Evolutionary conservation across 2,888 invertebrate genomes (phyloP).

Genomic region (Epistrophella euchroma): DNA sequence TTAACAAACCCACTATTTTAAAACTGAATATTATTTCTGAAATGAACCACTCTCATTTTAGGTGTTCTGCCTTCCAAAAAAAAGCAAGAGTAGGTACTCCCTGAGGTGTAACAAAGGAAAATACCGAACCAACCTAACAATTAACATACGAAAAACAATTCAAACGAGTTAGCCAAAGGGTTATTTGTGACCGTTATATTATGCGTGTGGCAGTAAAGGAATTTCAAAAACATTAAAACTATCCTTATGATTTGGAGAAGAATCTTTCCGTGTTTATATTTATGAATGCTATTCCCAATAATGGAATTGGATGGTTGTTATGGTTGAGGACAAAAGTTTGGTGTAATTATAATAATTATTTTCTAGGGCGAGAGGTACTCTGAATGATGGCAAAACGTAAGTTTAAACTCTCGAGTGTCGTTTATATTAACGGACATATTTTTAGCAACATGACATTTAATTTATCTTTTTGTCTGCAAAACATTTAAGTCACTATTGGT

Average conservation of each 20-base stretch:
- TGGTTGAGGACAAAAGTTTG: background rate
- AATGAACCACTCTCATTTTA: conserved; percentile 17
- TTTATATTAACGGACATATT: background rate
- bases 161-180: background rate
- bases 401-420: conserved; percentile 1
- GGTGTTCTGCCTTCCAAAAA: background rate
- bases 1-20: conserved; percentile 1
- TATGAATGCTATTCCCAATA: background rate
- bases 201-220: background rate
- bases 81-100: background rate
- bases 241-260: conserved; percentile 20
- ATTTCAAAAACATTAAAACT: conserved; percentile 1
- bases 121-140: conserved; percentile 21
- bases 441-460: background rate
- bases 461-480: background rate
- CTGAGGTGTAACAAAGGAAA: conserved; percentile 31
- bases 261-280: background rate
- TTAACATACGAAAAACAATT: background rate
- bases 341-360: conserved; percentile 40
- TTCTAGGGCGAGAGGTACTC: background rate
- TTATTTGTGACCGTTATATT: background rate
- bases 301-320: background rate
- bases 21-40: conserved; percentile 24
- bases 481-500: background rate
- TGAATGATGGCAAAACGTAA: background rate